Conservation (phyloP, 2,888 invertebrate genomes). For the Schizaphis graminum region DNA sequence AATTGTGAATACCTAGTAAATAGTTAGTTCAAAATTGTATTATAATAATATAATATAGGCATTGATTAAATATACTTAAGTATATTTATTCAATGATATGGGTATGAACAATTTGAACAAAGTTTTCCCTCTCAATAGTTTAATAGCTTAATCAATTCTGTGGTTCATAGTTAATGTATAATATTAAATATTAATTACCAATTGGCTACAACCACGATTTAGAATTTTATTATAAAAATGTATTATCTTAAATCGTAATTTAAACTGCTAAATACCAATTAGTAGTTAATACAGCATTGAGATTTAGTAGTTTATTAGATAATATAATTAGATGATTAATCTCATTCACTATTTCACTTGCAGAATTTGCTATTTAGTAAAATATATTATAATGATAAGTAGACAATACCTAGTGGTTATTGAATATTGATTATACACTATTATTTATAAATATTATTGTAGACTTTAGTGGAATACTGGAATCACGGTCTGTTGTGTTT, state of each 20-base stretch:
- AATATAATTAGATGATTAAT: neutral
- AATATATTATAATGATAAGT: neutral
- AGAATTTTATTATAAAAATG: too few relatives aligned
- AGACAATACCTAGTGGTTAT: neutral
- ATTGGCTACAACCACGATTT: neutral
- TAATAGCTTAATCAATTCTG: too few relatives aligned
- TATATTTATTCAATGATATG: too few relatives aligned
- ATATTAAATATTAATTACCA: neutral
- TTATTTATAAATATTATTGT: neutral
- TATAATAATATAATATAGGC: too few relatives aligned
- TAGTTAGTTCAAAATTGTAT: too few relatives aligned
- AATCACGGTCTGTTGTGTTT: neutral
- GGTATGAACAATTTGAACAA: too few relatives aligned
- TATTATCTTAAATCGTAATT: neutral
- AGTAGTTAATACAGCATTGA: neutral
- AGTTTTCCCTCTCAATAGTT: too few relatives aligned
- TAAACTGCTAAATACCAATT: neutral
- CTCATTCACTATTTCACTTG: neutral
- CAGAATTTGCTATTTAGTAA: neutral
- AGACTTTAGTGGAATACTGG: neutral
- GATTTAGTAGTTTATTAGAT: too few relatives aligned
- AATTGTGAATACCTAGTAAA: too few relatives aligned
- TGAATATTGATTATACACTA: neutral
- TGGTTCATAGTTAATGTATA: too few relatives aligned
- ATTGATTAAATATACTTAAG: too few relatives aligned